Evolutionary conservation across 2,888 invertebrate genomes (phyloP), one percentile per base, ranked within the genome.

Genomic region (Eudemis profundana): DNA sequence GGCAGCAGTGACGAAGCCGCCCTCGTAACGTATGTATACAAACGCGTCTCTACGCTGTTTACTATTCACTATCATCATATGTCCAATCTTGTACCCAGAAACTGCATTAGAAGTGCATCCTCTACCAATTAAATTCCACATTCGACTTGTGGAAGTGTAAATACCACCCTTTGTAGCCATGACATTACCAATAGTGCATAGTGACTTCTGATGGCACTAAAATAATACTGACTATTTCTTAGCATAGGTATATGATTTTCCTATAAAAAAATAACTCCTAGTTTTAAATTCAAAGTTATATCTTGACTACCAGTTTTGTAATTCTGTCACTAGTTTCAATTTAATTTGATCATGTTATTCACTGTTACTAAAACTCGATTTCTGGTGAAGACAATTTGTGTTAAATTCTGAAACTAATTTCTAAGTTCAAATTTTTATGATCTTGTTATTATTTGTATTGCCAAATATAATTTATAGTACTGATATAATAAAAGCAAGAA

Each of bases 1-100:
- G 83, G 79, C 82, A 79, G 83, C 80, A 78, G 85, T 90, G 87
- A 89, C 87, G 89, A 89, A 86, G 72, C 68, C 72, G 64, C 78
- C 77, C 81, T 79, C 74, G 79, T 73, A 74, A 61, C 54, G 61
- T 68, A 61, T 66, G 65, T 68, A 65, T 60, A 65, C 65, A 65
- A 60, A 65, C 59, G 59, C 65, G 23, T 53, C 51, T 47, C 4
- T 19, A 53, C 19, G 51, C 46, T 65, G 60, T 65, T 65, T 65
- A 65, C 65, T 53, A 46, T 47, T 36, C 19, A 47, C 40, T 38
- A 53, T 8, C 40, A 40, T 65, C 60, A 65, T 59, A 57, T 60
- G 53, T 46, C 40, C 27, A 53, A 59, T 44, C 40, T 47, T 21
- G 19, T 47, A 38, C 53, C 27, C 29, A 27, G 15, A 59, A 46